Evolutionary conservation across 2,113 vertebrate species (phyloP).

Genomic region (Cygnus buccinator): DNA sequence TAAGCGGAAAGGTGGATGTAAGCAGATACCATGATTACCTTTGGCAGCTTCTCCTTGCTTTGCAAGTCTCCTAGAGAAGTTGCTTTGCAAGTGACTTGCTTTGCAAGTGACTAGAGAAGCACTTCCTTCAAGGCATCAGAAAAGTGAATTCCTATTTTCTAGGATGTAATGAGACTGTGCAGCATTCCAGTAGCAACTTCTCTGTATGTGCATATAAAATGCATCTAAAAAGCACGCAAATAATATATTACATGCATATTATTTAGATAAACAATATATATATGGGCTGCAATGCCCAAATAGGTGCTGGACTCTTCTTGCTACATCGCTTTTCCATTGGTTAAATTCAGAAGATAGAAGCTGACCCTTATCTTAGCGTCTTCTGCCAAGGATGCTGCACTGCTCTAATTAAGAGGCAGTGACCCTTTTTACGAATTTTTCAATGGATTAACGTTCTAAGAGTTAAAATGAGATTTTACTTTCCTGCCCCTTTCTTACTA

Average conservation of each 20-base stretch:
- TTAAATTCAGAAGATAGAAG: background rate
- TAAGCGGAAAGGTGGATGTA: background rate
- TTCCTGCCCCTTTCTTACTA: background rate
- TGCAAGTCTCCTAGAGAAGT: background rate
- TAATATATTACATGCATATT: too few species aligned
- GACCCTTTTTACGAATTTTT: background rate
- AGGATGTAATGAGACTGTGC: background rate
- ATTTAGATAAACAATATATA: too few species aligned
- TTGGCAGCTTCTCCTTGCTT: background rate
- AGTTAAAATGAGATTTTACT: background rate
- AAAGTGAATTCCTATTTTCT: background rate
- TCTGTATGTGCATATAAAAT: rapidly evolving
- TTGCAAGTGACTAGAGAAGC: background rate
- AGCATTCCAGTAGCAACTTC: rapidly evolving
- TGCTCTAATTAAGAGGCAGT: background rate
- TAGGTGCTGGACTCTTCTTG: background rate
- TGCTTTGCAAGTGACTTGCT: background rate
- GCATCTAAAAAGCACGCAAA: background rate
- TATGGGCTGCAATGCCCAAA: background rate
- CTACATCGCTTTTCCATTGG: background rate
- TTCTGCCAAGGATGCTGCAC: background rate
- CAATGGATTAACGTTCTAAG: background rate
- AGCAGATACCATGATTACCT: background rate
- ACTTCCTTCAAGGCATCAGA: background rate
- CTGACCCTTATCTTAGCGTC: background rate